Conservation (phyloP, 1,140 invertebrate genomes). For the Drosophila ohnishii region DNA sequence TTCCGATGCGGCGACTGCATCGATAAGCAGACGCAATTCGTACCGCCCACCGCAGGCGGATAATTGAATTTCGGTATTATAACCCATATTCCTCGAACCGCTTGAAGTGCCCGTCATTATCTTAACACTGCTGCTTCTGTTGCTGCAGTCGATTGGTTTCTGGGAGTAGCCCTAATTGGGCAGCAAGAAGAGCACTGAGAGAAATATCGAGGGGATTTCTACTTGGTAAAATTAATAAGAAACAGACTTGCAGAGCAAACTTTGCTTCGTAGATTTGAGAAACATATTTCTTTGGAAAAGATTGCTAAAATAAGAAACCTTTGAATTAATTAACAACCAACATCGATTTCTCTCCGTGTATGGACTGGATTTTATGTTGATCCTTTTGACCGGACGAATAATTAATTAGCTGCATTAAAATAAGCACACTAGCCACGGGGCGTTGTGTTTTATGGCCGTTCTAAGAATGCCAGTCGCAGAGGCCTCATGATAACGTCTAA, state of each 20-base stretch:
- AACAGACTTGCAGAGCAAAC: too few relatives aligned
- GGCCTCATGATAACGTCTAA: constrained; percentile 37
- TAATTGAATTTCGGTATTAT: constrained; percentile 62
- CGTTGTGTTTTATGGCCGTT: constrained; percentile 63
- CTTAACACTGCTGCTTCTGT: constrained; percentile 2
- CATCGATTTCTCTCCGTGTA: constrained; percentile 1
- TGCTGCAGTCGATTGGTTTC: constrained; percentile 50
- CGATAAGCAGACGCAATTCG: constrained; percentile 53
- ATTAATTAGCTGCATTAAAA: constrained; percentile 61
- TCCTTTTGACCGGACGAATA: constrained; percentile 48
- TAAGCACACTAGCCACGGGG: constrained; percentile 29
- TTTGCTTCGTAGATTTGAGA: too few relatives aligned
- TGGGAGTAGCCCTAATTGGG: constrained; percentile 38
- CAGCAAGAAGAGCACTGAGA: neutral
- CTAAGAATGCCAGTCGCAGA: constrained; percentile 7
- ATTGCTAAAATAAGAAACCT: neutral
- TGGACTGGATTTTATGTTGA: constrained; percentile 47
- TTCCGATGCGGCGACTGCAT: constrained; percentile 55
- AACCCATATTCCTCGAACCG: constrained; percentile 5
- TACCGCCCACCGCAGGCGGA: constrained; percentile 38
- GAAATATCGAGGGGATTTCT: neutral
- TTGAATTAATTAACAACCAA: neutral
- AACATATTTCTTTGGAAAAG: too few relatives aligned
- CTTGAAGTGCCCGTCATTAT: constrained; percentile 28
- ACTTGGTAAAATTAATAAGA: too few relatives aligned